A percentile compares a stretch with the other conserved stretches of the same genome.
Evolutionary conservation across 2,113 vertebrate species (phyloP).

Genomic region (Suricata suricatta): DNA sequence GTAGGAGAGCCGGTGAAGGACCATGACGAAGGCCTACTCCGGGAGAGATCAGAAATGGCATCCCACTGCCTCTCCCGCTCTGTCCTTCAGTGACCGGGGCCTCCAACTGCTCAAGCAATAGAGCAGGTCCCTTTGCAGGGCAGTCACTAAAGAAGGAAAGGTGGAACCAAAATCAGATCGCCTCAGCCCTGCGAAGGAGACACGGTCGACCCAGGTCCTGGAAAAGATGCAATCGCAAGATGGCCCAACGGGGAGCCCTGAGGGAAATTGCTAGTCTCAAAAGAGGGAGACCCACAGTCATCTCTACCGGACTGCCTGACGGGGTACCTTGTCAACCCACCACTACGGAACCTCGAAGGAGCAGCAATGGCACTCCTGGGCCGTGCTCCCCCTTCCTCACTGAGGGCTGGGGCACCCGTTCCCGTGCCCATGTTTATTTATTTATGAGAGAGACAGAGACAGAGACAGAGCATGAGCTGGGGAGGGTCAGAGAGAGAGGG

Average conservation of each 20-base stretch:
- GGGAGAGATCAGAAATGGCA: neutral
- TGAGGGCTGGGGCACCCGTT: fast-evolving
- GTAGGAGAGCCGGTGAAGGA: neutral
- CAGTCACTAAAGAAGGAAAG: neutral
- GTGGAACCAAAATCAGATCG: neutral
- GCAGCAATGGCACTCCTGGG: neutral
- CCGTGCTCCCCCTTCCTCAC: too few relatives aligned
- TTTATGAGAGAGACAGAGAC: too few relatives aligned
- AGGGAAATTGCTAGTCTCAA: neutral
- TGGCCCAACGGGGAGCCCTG: too few relatives aligned
- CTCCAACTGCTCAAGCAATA: neutral
- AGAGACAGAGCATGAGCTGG: too few relatives aligned
- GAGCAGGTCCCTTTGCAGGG: neutral
- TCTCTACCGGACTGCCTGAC: neutral
- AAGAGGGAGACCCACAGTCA: neutral
- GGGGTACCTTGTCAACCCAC: too few relatives aligned
- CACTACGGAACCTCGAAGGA: neutral
- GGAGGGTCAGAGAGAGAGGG: too few relatives aligned
- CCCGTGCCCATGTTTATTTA: neutral
- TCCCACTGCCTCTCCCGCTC: too few relatives aligned
- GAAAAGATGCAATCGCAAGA: neutral
- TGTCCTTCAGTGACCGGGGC: neutral
- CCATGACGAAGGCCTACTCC: neutral
- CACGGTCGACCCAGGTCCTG: neutral
- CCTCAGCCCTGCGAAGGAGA: neutral